Evolutionary conservation across 2,113 vertebrate species (phyloP), one percentile per base, ranked within the genome.

Genomic region (Bucco capensis): DNA sequence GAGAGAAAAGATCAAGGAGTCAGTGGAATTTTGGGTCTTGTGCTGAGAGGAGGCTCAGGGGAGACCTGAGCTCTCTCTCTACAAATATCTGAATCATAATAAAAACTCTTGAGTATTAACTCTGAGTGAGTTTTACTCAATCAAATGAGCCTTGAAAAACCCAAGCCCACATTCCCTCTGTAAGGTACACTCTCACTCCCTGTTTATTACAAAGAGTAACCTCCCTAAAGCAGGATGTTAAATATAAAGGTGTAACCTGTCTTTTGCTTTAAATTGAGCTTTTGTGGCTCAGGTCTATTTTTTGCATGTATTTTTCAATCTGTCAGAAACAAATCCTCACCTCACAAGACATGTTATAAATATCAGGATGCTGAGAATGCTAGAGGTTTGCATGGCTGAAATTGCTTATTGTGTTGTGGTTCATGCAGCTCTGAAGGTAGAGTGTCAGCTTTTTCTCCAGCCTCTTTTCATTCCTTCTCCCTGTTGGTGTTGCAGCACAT

Each of bases 391-490:
- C 8, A 15, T 94, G 95, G 90, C 81, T 95, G 96, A 97, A 97
- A 86, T 96, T 92, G 88, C 93, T 96, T 97, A 97, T 97, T 97
- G 97, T 95, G 93, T 92, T 97, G 95, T 80, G 92, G 97, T 94
- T 97, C 96, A 96, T 89, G 64, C 92, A 93, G 74, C 46, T 96
- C 56, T 71, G 92, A 96, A 97, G 86, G 93, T 78, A 93, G 91
- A 94, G 76, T 96, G 94, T 97, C 97, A 98, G 95, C 93, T 98
- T 98, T 97, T 97, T 96, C 97, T 96, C 91, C 90, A 93, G 89
- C 93, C 91, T 96, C 96, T 97, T 97, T 98, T 97, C 97, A 98
- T 98, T 98, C 98, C 94, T 97, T 97, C 74, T 98, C 97, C 89
- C 95, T 96, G 97, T 92, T 97, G 97, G 96, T 97, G 96, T 91